Percentiles rank a stretch among this genome's conserved stretches.
These are phyloP conservation scores for Gymnarchus niloticus DNA, from an alignment of 2,113 vertebrate genomes.

Conservation along the genomic window DNA sequence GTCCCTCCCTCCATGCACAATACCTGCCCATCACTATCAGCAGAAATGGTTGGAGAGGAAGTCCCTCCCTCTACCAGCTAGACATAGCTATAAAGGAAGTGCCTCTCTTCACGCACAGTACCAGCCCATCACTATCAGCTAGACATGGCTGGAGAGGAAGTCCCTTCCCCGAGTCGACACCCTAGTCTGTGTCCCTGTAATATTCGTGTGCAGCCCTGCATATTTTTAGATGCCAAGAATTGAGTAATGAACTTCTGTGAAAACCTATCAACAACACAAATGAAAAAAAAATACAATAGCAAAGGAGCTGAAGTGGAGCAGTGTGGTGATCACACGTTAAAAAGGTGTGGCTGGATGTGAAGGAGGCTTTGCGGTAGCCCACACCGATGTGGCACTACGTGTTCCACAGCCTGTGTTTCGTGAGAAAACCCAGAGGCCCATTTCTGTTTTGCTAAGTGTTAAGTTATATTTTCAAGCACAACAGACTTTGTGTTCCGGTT, in stretches of 20 bases:
- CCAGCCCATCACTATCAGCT: neutral
- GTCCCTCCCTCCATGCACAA: neutral
- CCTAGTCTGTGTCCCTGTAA: no score
- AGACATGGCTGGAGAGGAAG: neutral
- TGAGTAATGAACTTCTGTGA: neutral
- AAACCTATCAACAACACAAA: neutral
- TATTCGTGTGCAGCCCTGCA: no score
- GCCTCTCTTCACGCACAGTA: no score
- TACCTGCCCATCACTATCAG: neutral
- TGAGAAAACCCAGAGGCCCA: conserved; percentile 50
- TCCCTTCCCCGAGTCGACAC: no score
- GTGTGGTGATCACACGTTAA: conserved; percentile 34
- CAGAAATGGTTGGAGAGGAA: neutral
- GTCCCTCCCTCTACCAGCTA: neutral
- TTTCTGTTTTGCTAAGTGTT: conserved; percentile 61
- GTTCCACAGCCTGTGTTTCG: conserved; percentile 47
- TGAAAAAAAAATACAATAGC: neutral
- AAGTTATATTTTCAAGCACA: conserved; percentile 64
- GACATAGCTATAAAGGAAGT: neutral
- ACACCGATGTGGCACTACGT: conserved; percentile 26
- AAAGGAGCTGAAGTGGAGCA: neutral
- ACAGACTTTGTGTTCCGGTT: conserved; percentile 59
- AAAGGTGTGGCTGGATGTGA: conserved; percentile 35
- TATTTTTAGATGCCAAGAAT: neutral
- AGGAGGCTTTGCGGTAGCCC: conserved; percentile 46